Conservation (phyloP, 2,797 vertebrate genomes). For the Masticophis lateralis region DNA sequence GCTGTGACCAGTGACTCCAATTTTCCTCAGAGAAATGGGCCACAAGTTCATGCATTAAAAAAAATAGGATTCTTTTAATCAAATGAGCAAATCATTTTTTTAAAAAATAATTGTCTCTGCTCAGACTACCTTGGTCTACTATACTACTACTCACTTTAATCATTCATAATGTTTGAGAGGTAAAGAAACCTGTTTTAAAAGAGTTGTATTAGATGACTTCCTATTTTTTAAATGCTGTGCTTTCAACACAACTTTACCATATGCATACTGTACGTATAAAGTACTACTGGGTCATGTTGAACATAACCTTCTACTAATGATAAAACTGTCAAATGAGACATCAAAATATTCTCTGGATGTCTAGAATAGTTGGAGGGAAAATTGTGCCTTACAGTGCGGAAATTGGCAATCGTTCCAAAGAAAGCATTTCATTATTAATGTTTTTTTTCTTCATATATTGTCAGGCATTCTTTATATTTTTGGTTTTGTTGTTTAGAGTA, state of each 20-base stretch:
- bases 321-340: neutral
- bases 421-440: conserved; percentile 42
- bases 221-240: neutral
- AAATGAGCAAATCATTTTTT: conserved; percentile 58
- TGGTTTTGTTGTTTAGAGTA: conserved; percentile 28
- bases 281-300: neutral
- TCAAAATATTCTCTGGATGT: neutral
- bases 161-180: conserved; percentile 6
- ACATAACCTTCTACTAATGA: neutral
- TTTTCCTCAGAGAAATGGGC: conserved; percentile 35
- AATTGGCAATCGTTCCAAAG: neutral
- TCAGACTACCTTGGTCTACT: neutral
- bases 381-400: neutral
- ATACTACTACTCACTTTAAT: neutral
- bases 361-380: neutral
- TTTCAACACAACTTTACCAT: neutral
- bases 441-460: conserved; percentile 42
- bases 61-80: conserved; percentile 53
- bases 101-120: neutral
- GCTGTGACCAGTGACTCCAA: conserved; percentile 42
- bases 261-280: neutral
- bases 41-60: conserved; percentile 39
- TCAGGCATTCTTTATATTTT: conserved; percentile 14
- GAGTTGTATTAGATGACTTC: neutral
- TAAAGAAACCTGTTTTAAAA: neutral